Evolutionary conservation across 1,140 invertebrate genomes (phyloP).

Genomic region (Drosophila sp.): DNA sequence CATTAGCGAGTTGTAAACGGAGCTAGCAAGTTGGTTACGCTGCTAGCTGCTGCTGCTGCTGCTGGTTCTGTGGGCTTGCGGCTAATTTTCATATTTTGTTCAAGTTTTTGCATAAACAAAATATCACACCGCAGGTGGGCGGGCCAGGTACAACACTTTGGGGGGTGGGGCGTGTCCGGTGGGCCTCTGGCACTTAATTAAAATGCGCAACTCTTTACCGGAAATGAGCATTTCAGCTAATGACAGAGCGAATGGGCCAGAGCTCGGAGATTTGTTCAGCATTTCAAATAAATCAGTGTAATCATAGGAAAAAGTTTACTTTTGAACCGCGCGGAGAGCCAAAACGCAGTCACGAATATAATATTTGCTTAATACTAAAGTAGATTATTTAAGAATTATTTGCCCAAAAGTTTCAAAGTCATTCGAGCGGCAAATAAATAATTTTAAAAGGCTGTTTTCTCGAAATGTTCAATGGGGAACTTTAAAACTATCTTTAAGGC

Average conservation of each 20-base stretch:
- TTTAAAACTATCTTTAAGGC: neutral
- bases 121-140: conserved; percentile 61
- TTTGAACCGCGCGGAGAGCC: neutral
- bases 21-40: conserved; percentile 35
- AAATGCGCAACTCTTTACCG: conserved; percentile 80
- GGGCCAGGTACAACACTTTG: conserved; percentile 6
- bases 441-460: neutral
- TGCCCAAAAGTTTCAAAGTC: neutral
- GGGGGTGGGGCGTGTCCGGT: conserved; percentile 1
- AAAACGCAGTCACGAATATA: conserved; percentile 4
- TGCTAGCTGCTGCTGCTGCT: conserved; percentile 2
- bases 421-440: neutral
- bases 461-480: neutral
- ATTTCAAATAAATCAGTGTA: conserved; percentile 67
- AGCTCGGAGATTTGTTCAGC: conserved; percentile 51
- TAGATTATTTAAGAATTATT: neutral
- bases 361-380: conserved; percentile 9
- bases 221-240: conserved; percentile 79
- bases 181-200: conserved; percentile 66
- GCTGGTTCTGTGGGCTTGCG: conserved; percentile 23
- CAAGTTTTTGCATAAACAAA: conserved; percentile 73
- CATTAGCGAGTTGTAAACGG: conserved; percentile 77
- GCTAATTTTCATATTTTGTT: conserved; percentile 73
- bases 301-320: conserved; percentile 21
- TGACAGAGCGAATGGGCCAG: conserved; percentile 50